Base-by-base conservation (phyloP, 1,140 invertebrate species). In the Drosophila virilis region DNA sequence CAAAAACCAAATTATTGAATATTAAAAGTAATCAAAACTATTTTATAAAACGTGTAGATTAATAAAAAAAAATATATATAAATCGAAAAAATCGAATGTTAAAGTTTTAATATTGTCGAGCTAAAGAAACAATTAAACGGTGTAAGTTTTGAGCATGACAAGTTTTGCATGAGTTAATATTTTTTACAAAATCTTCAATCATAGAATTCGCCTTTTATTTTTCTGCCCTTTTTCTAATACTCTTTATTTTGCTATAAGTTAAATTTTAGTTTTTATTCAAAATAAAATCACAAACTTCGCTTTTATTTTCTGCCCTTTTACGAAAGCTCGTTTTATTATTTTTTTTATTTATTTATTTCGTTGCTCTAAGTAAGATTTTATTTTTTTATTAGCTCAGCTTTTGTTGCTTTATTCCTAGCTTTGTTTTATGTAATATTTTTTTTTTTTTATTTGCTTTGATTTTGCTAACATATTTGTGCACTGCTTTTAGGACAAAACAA, bases 1-100 rank as follows among this genome's bases (percentile, higher is more conserved):
- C 75, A 72, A 66, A 76, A 35, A 42, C 0, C 1, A 60, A 57
- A 61, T 68, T 55, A 68, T 43, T 35, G 22, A 74, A 69, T 38
- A 43, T 43, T 52, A 59, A 10, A 55, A 52, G 50, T 15, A 9
- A 51, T 46, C 50, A 80, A 48, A 88, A 76, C 61, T 83, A 77
- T 88, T 89, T 67, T 80, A 85, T 71, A 78, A 79, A 75, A 77
- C 51, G 79, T 65, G 58, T 88, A 88, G 84, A 66, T 77, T 62
- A 88, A 88, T 83, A 88, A 85, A 69, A 67, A 46, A 33, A 17
- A 48, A 67, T 7, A 77, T 10, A 52, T 40, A 62, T 46, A 70
- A 8, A 22, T 51, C 38, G 8, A 80, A 82, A 69, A 67, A 48
- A 38, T 22, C 6, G 22, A 54, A 67, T 22, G 28, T 45, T 68